Base-by-base conservation (phyloP, 2,888 invertebrate species). In the Orgyia antiqua region DNA sequence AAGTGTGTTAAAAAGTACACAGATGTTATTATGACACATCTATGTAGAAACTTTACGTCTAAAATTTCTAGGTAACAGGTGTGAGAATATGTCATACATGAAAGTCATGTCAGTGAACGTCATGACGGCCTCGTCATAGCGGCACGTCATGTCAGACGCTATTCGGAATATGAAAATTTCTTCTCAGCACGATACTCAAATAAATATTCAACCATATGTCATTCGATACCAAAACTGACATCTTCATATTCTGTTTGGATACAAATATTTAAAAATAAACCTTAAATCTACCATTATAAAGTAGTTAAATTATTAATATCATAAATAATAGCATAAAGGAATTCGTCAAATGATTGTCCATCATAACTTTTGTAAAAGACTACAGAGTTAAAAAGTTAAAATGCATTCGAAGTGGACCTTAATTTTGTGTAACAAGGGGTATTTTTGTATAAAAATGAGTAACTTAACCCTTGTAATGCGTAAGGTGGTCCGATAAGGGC, bases 121-220 rank as follows among this genome's bases (percentile, higher is more conserved):
- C 42, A 37, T 37, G 39, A 50, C 41, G 35, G 32, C 4, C 42
- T 35, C 35, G 39, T 45, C 41, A 33, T 9, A 20, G 23, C 42
- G 39, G 45, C 41, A 33, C 21, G 7, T 13, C 39, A 35, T 40
- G 41, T 47, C 45, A 33, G 31, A 66, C 53, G 69, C 69, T 38
- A 39, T 74, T 80, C 80, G 75, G 65, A 70, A 68, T 60, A 67
- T 73, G 68, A 66, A 78, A 75, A 79, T 72, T 73, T 73, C 69
- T 73, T 73, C 79, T 72, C 82, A 74, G 76, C 77, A 73, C 69
- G 77, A 77, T 70, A 75, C 73, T 68, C 68, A 65, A 65, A 66
- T 76, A 80, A 74, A 70, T 71, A 70, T 71, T 66, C 51, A 57
- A 58, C 64, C 66, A 58, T 60, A 46, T 82, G 79, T 83, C 82